These are phyloP conservation scores for Toxotes lorentzi DNA, from an alignment of 2,797 vertebrate genomes.

Conservation along the genomic window DNA sequence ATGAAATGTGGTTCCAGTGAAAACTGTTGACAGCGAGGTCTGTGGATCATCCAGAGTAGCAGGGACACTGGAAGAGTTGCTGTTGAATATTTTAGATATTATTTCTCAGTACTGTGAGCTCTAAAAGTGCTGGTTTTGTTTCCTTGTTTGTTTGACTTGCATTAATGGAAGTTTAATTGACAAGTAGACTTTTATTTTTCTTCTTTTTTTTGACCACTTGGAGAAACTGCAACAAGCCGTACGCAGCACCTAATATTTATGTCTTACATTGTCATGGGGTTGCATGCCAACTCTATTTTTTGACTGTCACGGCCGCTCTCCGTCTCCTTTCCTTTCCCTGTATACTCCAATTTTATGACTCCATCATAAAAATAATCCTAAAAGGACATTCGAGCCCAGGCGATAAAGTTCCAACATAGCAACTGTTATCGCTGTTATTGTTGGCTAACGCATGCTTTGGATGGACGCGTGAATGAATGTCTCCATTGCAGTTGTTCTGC, in stretches of 20 bases:
- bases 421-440: slow-evolving; percentile 68
- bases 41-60: slow-evolving; percentile 28
- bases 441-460: slow-evolving; percentile 35
- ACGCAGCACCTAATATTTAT: slow-evolving; percentile 23
- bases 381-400: slow-evolving; percentile 61
- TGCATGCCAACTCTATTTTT: slow-evolving; percentile 18
- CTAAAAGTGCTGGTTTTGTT: neutral
- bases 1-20: slow-evolving; percentile 13
- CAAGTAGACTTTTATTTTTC: neutral
- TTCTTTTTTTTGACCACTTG: neutral
- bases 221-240: neutral
- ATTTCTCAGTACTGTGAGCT: neutral
- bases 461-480: slow-evolving; percentile 45
- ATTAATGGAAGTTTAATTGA: neutral
- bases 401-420: slow-evolving; percentile 57
- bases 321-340: neutral
- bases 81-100: slow-evolving; percentile 9
- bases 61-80: neutral
- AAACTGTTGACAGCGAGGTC: slow-evolving; percentile 38
- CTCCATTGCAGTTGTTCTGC: slow-evolving; percentile 59
- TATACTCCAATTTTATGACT: neutral
- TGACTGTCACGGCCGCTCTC: slow-evolving; percentile 16
- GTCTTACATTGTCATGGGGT: slow-evolving; percentile 45
- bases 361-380: slow-evolving; percentile 52
- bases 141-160: neutral